phyloP scores from a whole-genome alignment of 2,797 vertebrate species.

The Chiroxiphia lanceolata region DNA sequence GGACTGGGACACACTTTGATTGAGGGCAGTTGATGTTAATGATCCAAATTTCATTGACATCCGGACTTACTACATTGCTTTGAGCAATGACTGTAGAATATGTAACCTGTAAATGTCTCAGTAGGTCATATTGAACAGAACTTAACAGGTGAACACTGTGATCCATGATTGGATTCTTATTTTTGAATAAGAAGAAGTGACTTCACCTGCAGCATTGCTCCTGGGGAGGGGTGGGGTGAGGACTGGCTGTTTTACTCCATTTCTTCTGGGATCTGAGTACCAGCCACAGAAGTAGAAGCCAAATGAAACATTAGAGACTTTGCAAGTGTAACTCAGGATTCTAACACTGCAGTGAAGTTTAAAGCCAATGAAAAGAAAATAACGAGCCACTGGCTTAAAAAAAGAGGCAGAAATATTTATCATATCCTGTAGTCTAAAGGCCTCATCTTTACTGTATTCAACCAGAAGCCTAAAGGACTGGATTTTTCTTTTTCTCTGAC shows the following conservation, averaged over 20 bases:
- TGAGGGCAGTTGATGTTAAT: background rate
- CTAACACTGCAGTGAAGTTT: background rate
- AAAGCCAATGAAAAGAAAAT: conserved; percentile 34
- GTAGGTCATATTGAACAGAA: background rate
- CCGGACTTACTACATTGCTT: background rate
- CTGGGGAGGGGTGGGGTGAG: background rate
- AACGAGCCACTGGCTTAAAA: background rate
- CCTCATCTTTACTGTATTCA: background rate
- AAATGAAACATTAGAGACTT: background rate
- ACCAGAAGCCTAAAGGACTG: background rate
- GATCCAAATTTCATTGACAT: background rate
- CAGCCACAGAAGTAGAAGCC: background rate
- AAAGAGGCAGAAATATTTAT: background rate
- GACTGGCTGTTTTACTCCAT: background rate
- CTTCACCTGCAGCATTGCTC: background rate
- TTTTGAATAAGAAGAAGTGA: background rate
- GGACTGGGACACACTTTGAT: background rate
- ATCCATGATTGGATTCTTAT: background rate
- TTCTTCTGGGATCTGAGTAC: background rate
- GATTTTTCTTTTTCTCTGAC: background rate
- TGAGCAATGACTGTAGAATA: background rate
- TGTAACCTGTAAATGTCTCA: background rate
- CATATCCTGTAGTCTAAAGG: background rate
- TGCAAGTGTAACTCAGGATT: background rate
- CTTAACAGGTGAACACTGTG: background rate